A percentile compares a stretch with the other conserved stretches of the same genome.
Conservation (phyloP, 1,140 invertebrate genomes). For the Dinothrombium tinctorium region DNA sequence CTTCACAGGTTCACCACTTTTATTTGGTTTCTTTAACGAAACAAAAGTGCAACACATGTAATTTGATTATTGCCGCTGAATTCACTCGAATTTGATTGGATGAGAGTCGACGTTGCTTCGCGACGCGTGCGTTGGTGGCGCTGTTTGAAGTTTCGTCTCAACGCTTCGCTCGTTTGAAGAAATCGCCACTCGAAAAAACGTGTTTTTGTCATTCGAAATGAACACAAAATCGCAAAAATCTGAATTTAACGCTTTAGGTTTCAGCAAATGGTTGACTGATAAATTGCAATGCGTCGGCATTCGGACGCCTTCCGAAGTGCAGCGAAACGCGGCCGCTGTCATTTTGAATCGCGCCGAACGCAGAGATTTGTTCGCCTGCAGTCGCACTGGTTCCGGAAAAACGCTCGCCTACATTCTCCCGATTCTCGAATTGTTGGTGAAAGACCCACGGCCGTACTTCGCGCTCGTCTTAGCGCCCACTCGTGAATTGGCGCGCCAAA, state of each 20-base stretch:
- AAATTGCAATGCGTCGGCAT: constrained; percentile 6
- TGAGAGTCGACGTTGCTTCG: too few species aligned
- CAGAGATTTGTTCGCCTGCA: constrained; percentile 72
- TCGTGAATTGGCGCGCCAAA: constrained; percentile 57
- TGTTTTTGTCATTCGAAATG: too few species aligned
- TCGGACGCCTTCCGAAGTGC: constrained; percentile 48
- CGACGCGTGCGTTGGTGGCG: too few species aligned
- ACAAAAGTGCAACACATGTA: too few species aligned
- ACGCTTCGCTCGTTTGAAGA: too few species aligned
- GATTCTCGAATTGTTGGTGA: constrained; percentile 65
- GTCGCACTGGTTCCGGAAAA: constrained; percentile 84
- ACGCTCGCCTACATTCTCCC: constrained; percentile 89
- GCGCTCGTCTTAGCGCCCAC: constrained; percentile 86
- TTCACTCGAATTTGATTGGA: too few species aligned
- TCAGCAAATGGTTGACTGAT: constrained; percentile 11
- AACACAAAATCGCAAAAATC: neutral
- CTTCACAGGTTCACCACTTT: too few species aligned
- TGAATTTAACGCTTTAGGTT: constrained; percentile 5
- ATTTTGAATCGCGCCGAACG: constrained; percentile 38
- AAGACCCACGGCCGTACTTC: constrained; percentile 83
- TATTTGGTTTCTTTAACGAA: too few species aligned
- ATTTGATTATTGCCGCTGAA: too few species aligned
- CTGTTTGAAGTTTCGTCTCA: too few species aligned
- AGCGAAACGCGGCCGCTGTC: constrained; percentile 48
- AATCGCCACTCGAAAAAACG: too few species aligned